Evolutionary conservation across 2,113 vertebrate species (phyloP).

Genomic region (Hypocryptadius cinnamomeus): DNA sequence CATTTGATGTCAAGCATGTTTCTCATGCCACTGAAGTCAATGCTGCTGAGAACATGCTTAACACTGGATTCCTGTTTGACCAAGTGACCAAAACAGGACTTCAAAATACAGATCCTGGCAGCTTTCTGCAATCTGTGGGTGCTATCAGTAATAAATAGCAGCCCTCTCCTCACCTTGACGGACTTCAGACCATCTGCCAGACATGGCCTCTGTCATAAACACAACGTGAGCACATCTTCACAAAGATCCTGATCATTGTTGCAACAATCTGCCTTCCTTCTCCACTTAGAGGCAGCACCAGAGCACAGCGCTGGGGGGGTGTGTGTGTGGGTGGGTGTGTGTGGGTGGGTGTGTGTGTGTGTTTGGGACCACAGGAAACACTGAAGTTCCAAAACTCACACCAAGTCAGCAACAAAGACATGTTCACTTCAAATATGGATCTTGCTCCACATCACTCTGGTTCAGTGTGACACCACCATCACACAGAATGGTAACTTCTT

Average conservation of each 20-base stretch:
- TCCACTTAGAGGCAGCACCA: neutral
- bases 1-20: neutral
- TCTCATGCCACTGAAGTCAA: neutral
- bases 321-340: fast-evolving
- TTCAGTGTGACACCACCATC: neutral
- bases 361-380: neutral
- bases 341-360: too few relatives aligned
- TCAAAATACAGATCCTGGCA: neutral
- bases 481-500: neutral
- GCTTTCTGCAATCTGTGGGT: neutral
- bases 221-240: neutral
- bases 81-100: neutral
- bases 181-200: neutral
- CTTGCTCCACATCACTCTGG: neutral
- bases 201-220: neutral
- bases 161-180: neutral
- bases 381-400: neutral
- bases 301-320: neutral
- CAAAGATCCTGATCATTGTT: neutral
- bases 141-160: neutral
- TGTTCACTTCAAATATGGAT: fast-evolving
- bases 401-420: neutral
- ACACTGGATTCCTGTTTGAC: neutral
- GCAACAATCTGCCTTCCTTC: neutral
- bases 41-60: neutral